Conservation (phyloP, 2,888 invertebrate species). For the Xestia xanthographa region DNA sequence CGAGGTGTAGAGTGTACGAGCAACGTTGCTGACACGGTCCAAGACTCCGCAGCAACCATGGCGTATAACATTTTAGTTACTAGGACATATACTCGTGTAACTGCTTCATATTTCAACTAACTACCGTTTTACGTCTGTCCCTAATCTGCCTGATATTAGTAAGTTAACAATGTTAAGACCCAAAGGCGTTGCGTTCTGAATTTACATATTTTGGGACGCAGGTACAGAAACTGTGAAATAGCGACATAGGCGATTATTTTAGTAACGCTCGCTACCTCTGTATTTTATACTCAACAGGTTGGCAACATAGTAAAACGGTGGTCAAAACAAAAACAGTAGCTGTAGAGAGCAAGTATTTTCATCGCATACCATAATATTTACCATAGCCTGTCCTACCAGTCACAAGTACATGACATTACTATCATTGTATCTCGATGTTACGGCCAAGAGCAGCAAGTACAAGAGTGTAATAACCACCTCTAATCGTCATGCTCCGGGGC, state of each 20-base stretch:
- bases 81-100: conserved; percentile 75
- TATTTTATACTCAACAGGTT: conserved; percentile 31
- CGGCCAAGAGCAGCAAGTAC: conserved; percentile 52
- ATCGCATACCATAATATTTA: conserved; percentile 38
- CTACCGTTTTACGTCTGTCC: conserved; percentile 49
- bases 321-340: conserved; percentile 9
- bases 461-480: conserved; percentile 63
- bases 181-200: conserved; percentile 21
- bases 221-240: conserved; percentile 27
- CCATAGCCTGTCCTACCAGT: conserved; percentile 15
- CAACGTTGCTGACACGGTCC: conserved; percentile 76
- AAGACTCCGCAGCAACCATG: conserved; percentile 75
- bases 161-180: conserved; percentile 48
- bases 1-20: conserved; percentile 66
- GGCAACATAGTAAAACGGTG: neutral
- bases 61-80: conserved; percentile 81
- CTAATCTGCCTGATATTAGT: conserved; percentile 51
- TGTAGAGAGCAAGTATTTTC: neutral
- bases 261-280: neutral
- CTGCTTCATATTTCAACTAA: conserved; percentile 42
- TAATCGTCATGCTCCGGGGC: conserved; percentile 75
- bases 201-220: conserved; percentile 47
- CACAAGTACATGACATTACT: conserved; percentile 53
- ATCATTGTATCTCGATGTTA: conserved; percentile 48
- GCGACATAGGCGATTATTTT: conserved; percentile 26